Evolutionary conservation across 2,888 invertebrate species (phyloP), one percentile per base, ranked within the genome.

Genomic region (Orthosia gracilis): DNA sequence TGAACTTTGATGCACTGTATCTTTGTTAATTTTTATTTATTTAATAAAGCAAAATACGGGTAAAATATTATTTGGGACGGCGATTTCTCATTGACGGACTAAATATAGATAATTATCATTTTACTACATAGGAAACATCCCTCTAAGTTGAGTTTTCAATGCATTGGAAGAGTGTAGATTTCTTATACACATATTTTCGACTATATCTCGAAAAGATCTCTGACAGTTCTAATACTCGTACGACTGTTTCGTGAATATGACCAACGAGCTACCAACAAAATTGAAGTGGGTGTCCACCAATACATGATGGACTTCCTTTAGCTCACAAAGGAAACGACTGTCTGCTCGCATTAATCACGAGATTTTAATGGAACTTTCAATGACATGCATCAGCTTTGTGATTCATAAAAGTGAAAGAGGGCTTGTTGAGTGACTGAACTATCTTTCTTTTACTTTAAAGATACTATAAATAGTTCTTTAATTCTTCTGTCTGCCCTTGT

Each of bases 291-390:
- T 69, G 58, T 72, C 82, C 69, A 68, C 26, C 65, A 76, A 76
- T 74, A 76, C 63, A 74, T 83, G 71, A 83, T 76, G 73, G 69
- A 78, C 66, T 80, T 80, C 87, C 85, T 78, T 57, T 64, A 40
- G 47, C 21, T 50, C 61, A 63, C 71, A 78, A 87, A 83, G 87
- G 87, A 85, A 85, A 72, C 64, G 75, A 68, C 77, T 82, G 80
- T 82, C 85, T 87, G 71, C 68, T 70, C 69, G 85, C 79, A 86
- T 86, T 86, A 80, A 85, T 85, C 83, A 78, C 58, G 55, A 79
- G 69, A 72, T 63, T 74, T 71, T 59, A 81, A 83, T 85, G 59
- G 69, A 40, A 64, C 67, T 76, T 67, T 59, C 74, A 77, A 75
- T 76, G 62, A 62, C 55, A 69, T 40, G 63, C 64, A 65, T 54